Evolutionary conservation across 1,140 invertebrate species (phyloP).

Genomic region (Papilio helenus): DNA sequence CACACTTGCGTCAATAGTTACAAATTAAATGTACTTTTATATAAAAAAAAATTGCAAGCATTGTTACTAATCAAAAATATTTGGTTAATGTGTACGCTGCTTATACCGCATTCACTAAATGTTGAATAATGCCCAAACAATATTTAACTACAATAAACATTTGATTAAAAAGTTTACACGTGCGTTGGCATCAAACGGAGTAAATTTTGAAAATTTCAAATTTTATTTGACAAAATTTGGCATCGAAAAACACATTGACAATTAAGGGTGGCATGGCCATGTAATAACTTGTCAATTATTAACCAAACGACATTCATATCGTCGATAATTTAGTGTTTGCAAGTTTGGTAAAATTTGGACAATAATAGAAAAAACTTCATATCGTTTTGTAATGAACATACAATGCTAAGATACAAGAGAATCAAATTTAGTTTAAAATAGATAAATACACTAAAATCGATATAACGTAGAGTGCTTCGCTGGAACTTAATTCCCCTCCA

Average conservation of each 20-base stretch:
- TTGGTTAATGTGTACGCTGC: slow-evolving; percentile 20
- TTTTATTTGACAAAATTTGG: slow-evolving; percentile 23
- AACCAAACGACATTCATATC: background rate
- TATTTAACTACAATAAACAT: slow-evolving; percentile 11
- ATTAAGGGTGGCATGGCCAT: slow-evolving; percentile 2
- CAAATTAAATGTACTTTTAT: background rate
- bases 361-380: too few relatives aligned
- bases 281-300: too few relatives aligned
- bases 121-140: slow-evolving; percentile 27
- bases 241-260: slow-evolving; percentile 1
- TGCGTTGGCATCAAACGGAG: slow-evolving; percentile 34
- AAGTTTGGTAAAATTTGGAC: too few relatives aligned
- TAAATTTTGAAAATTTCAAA: slow-evolving; percentile 5
- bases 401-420: too few relatives aligned
- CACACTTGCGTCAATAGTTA: slow-evolving; percentile 26
- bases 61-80: slow-evolving; percentile 26
- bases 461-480: too few relatives aligned
- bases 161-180: background rate
- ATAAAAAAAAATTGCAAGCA: background rate
- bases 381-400: too few relatives aligned
- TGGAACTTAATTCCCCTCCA: too few relatives aligned
- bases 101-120: slow-evolving; percentile 8
- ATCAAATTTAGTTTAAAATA: too few relatives aligned
- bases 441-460: too few relatives aligned
- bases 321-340: too few relatives aligned